phyloP scores from a whole-genome alignment of 2,888 invertebrate species.

The Julus scanicus region DNA sequence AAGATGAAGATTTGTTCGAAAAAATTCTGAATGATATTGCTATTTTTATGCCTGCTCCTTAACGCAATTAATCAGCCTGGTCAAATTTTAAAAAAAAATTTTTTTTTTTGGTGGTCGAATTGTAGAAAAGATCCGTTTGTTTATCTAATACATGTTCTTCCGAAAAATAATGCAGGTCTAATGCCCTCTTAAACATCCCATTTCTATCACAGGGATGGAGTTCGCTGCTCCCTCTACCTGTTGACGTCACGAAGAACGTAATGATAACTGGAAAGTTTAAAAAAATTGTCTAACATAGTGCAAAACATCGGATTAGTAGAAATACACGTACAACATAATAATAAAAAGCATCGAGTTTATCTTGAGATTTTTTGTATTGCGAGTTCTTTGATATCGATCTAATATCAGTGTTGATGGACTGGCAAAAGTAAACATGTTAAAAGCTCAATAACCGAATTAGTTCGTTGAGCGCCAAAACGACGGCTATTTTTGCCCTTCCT shows the following conservation, averaged over 20 bases:
- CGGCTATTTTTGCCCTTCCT: background rate
- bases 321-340: background rate
- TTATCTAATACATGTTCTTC: no score
- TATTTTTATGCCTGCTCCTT: no score
- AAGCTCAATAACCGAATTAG: conserved; percentile 6
- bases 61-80: no score
- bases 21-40: no score
- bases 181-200: no score
- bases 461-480: background rate
- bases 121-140: no score
- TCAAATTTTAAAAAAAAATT: no score
- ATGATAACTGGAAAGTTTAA: background rate
- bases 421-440: conserved; percentile 37
- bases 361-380: no score
- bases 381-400: background rate
- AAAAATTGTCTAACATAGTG: background rate
- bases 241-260: background rate
- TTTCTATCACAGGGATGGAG: background rate
- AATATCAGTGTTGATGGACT: conserved; percentile 39
- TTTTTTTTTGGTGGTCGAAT: no score
- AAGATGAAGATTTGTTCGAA: no score
- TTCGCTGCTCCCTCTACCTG: background rate
- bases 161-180: no score
- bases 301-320: background rate
- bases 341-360: conserved; percentile 1